Conservation (phyloP, 2,888 invertebrate species). For the Tachina grossa region DNA sequence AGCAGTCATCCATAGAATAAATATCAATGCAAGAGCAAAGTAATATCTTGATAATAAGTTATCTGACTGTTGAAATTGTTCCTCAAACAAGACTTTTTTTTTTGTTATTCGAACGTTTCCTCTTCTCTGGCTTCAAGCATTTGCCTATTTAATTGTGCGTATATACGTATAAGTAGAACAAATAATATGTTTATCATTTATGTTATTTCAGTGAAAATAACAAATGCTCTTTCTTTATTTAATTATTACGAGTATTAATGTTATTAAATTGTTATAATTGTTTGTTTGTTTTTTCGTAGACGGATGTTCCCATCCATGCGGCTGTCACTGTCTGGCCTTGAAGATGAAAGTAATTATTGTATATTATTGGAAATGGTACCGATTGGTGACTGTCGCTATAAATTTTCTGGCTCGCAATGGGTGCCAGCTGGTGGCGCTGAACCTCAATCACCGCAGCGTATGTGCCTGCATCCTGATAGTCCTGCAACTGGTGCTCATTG, state of each 20-base stretch:
- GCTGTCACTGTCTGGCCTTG: conserved; percentile 89
- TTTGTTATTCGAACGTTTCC: conserved; percentile 14
- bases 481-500: conserved; percentile 93
- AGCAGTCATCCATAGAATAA: conserved; percentile 20
- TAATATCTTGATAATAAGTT: conserved; percentile 51
- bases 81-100: conserved; percentile 14
- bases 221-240: conserved; percentile 30
- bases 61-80: conserved; percentile 12
- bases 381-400: conserved; percentile 90
- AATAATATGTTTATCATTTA: conserved; percentile 58
- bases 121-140: conserved; percentile 39
- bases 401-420: conserved; percentile 93
- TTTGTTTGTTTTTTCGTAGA: conserved; percentile 83
- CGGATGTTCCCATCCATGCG: conserved; percentile 97
- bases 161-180: conserved; percentile 18
- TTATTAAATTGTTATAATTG: conserved; percentile 38
- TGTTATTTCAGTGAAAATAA: conserved; percentile 40
- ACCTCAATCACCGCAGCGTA: conserved; percentile 88
- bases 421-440: conserved; percentile 94
- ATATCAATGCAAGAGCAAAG: background rate
- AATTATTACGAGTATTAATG: conserved; percentile 33
- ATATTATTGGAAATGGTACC: conserved; percentile 91
- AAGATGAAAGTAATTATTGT: conserved; percentile 92
- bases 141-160: conserved; percentile 51
- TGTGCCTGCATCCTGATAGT: conserved; percentile 94